These are phyloP conservation scores for Puntigrus tetrazona DNA, from an alignment of 2,113 vertebrate genomes.

Conservation along the genomic window DNA sequence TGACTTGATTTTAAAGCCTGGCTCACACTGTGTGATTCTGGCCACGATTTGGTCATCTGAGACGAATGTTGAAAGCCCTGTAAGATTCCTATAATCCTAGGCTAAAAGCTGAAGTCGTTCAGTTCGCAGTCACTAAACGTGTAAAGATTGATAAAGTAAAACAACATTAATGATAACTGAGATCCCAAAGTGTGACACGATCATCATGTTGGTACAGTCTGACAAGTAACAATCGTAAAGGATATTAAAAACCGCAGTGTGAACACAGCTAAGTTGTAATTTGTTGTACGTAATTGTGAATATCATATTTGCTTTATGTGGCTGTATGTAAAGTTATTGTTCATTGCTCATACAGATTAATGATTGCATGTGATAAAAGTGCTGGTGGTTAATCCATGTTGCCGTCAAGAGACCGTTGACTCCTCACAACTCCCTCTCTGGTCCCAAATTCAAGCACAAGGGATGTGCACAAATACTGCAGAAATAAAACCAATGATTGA, in stretches of 20 bases:
- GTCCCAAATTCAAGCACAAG: not conserved
- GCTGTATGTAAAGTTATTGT: not conserved
- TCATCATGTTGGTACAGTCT: too few relatives aligned
- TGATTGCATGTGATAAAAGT: not conserved
- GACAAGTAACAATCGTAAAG: too few relatives aligned
- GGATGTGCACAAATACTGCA: not conserved
- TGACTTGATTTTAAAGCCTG: not conserved
- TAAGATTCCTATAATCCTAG: too few relatives aligned
- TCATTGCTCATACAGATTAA: not conserved
- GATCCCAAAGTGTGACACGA: too few relatives aligned
- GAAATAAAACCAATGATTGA: not conserved
- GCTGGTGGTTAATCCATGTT: not conserved
- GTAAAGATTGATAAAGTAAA: too few relatives aligned
- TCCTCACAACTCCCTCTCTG: not conserved
- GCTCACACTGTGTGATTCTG: too few relatives aligned
- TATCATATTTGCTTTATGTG: not conserved
- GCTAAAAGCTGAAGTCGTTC: too few relatives aligned
- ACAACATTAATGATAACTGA: too few relatives aligned
- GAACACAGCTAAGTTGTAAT: not conserved
- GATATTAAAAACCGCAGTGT: too few relatives aligned
- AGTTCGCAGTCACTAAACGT: too few relatives aligned
- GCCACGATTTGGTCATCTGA: too few relatives aligned
- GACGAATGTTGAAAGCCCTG: too few relatives aligned
- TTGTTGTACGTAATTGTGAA: not conserved
- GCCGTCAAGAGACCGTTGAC: not conserved